Evolutionary conservation across 2,113 vertebrate species (phyloP).

Genomic region (Notechis scutatus): DNA sequence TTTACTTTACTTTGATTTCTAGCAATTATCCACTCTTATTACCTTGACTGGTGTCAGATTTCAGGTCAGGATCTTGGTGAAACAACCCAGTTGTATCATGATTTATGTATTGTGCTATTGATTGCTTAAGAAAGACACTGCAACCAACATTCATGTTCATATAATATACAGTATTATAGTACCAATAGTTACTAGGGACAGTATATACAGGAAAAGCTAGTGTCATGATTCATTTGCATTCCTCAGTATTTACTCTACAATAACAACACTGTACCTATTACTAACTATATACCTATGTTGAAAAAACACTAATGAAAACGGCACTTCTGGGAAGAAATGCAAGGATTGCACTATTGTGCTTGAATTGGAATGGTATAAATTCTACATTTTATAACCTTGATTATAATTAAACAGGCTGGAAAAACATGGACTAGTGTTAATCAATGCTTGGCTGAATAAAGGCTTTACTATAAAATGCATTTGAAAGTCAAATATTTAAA

Average conservation of each 20-base stretch:
- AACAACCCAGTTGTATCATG: background rate
- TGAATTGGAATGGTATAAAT: background rate
- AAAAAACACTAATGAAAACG: background rate
- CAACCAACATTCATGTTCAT: background rate
- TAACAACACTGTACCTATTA: background rate
- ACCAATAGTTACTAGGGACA: background rate
- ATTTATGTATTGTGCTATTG: background rate
- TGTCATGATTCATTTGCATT: no score
- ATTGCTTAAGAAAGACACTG: background rate
- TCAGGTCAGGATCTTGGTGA: background rate
- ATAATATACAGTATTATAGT: background rate
- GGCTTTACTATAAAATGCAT: background rate
- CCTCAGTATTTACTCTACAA: background rate
- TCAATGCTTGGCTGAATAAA: background rate
- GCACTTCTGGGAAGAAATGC: background rate
- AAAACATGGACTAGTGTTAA: background rate
- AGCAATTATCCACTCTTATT: background rate
- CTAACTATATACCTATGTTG: background rate
- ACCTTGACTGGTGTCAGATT: background rate
- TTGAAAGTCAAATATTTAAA: background rate
- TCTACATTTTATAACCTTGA: background rate
- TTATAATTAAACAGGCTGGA: background rate
- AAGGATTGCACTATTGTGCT: background rate
- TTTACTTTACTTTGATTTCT: background rate
- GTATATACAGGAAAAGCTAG: background rate